Evolutionary conservation across 2,888 invertebrate genomes (phyloP), one percentile per base, ranked within the genome.

Genomic region (Andricus curvator): DNA sequence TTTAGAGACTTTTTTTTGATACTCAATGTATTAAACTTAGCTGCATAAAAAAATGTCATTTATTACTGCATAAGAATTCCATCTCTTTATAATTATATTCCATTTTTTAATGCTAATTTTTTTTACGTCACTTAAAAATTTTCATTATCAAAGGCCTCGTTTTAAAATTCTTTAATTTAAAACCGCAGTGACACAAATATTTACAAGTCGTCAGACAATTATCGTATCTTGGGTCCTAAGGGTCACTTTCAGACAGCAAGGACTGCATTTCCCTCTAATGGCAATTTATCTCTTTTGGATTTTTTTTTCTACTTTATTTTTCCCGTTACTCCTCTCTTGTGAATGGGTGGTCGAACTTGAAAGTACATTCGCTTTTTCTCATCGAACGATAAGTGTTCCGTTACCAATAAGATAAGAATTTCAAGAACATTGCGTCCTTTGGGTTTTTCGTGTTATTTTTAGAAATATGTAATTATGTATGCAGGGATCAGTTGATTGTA

Each of bases 381-480:
- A 74, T 74, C 33, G 74, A 74, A 51, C 20, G 70, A 29, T 74
- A 74, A 56, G 74, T 74, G 74, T 74, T 74, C n/a, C 74, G 74
- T 74, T 29, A 74, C 74, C 51, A 56, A 74, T 11, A 20, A 56
- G 33, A 74, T 74, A 74, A 51, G 56, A 51, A 51, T 74, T 56
- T 74, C 33, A 74, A 74, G 56, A 74, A 51, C n/a, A 74, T 74
- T 33, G 29, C 33, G 74, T 56, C 22, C n/a, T 74, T 48, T 56
- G 33, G 9, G 44, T 22, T 44, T 67, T 13, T 13, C 70, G 20
- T 20, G 48, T 51, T 70, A 70, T 25, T 68, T 70, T 51, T 56
- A 74, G 56, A 56, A 74, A 74, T 56, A 56, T 74, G n/a, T 48
- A 37, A 74, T 56, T 56, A 56, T 74, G 33, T 48, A 37, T 56